Conservation (phyloP, 64 coral and sea anemone species). For the Acropora tenuis region DNA sequence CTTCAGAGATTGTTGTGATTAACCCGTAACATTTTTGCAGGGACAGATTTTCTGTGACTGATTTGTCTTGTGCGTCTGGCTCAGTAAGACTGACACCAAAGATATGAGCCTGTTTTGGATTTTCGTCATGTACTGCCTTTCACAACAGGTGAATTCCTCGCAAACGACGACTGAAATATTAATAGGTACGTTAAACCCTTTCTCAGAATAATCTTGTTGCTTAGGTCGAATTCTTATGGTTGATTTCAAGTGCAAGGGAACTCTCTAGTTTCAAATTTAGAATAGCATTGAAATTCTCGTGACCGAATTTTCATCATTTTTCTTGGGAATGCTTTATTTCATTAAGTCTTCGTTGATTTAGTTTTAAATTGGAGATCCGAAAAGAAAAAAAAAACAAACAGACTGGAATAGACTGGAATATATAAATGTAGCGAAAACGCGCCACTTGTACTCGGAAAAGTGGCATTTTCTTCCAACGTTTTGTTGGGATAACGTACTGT, state of each 20-base stretch:
- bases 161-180: slow-evolving; percentile 14
- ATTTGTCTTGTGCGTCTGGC: neutral
- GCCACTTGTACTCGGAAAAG: too few relatives aligned
- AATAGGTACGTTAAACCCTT: neutral
- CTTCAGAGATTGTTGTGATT: neutral
- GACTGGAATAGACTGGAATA: too few relatives aligned
- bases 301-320: too few relatives aligned
- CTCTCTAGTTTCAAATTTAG: neutral
- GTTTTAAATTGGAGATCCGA: too few relatives aligned
- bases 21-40: neutral
- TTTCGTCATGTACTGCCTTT: neutral
- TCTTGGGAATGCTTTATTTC: too few relatives aligned
- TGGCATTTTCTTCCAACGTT: too few relatives aligned
- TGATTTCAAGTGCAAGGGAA: neutral
- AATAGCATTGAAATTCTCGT: too few relatives aligned
- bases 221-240: too few relatives aligned
- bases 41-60: neutral
- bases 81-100: neutral
- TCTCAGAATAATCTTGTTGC: neutral
- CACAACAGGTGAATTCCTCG: neutral
- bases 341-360: too few relatives aligned
- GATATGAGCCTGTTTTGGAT: neutral
- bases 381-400: too few relatives aligned
- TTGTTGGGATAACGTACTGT: too few relatives aligned
- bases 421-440: too few relatives aligned